Percentiles rank a stretch among this genome's conserved stretches.
Evolutionary conservation across 2,888 invertebrate genomes (phyloP).

Genomic region (Cerastis leucographa): DNA sequence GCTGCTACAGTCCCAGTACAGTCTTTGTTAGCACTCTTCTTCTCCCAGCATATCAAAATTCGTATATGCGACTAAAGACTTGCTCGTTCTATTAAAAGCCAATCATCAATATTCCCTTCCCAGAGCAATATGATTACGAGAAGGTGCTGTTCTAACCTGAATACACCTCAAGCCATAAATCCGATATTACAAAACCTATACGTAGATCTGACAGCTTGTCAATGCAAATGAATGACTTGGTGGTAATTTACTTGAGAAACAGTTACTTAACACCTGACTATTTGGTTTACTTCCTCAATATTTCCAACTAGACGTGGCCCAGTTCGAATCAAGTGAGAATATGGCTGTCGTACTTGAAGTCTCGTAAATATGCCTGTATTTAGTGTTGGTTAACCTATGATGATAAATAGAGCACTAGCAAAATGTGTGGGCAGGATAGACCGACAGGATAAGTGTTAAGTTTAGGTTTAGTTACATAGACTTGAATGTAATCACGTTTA

Average conservation of each 20-base stretch:
- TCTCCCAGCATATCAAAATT: no score
- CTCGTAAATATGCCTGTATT: constrained; percentile 26
- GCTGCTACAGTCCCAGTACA: no score
- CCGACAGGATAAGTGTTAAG: not conserved
- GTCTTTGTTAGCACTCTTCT: not conserved
- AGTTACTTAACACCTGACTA: constrained; percentile 50
- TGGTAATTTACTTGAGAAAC: constrained; percentile 51
- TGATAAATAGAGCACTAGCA: constrained; percentile 1
- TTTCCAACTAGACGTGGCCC: constrained; percentile 68
- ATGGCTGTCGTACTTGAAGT: constrained; percentile 21
- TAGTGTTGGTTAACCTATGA: constrained; percentile 5
- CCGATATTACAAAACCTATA: constrained; percentile 20
- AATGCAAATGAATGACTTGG: constrained; percentile 49
- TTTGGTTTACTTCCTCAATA: constrained; percentile 73
- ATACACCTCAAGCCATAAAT: constrained; percentile 13
- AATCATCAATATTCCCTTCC: constrained; percentile 1
- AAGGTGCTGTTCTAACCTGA: constrained; percentile 2
- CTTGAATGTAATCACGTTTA: not conserved
- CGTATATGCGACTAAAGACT: not conserved
- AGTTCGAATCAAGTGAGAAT: constrained; percentile 45
- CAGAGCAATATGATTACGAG: not conserved
- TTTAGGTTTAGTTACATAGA: not conserved
- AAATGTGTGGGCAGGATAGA: constrained; percentile 9
- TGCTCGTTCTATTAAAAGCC: not conserved
- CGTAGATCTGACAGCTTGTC: constrained; percentile 53